These are phyloP conservation scores for Mesorhabditis spiculigera DNA, from an alignment of 2,888 invertebrate species.

Conservation along the genomic window DNA sequence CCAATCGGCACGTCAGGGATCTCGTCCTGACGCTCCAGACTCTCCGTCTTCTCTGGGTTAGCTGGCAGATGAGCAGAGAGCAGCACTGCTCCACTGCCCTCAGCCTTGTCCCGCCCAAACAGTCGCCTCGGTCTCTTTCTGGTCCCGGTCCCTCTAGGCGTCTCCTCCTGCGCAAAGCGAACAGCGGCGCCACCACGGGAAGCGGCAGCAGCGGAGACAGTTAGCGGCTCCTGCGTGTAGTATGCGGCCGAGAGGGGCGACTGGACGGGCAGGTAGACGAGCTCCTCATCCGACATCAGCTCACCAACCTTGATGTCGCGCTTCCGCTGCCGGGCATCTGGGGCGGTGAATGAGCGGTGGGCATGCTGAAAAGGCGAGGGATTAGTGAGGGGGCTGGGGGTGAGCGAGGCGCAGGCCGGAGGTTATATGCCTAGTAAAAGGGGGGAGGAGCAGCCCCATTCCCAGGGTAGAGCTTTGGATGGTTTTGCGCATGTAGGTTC, in stretches of 20 bases:
- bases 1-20: slow-evolving; percentile 27
- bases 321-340: slow-evolving; percentile 68
- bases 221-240: not conserved
- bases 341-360: slow-evolving; percentile 78
- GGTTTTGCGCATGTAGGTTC: too few species aligned
- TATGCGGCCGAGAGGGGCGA: slow-evolving; percentile 16
- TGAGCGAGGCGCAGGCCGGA: slow-evolving; percentile 2
- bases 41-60: not conserved
- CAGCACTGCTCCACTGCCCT: not conserved
- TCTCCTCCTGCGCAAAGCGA: not conserved
- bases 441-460: not conserved
- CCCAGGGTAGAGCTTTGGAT: too few species aligned
- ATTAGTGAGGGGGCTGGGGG: not conserved
- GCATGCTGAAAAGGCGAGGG: not conserved
- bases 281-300: slow-evolving; percentile 17
- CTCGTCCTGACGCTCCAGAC: slow-evolving; percentile 10
- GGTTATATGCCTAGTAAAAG: slow-evolving; percentile 19
- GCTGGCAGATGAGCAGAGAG: not conserved
- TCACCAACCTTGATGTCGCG: slow-evolving; percentile 68
- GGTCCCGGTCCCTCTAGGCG: not conserved
- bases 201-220: not conserved
- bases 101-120: slow-evolving; percentile 1
- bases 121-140: not conserved
- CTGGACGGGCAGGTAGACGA: slow-evolving; percentile 26
- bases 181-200: not conserved